phyloP scores from a whole-genome alignment of 92 coral and sea anemone species.

The Zoanthus solanderi region DNA sequence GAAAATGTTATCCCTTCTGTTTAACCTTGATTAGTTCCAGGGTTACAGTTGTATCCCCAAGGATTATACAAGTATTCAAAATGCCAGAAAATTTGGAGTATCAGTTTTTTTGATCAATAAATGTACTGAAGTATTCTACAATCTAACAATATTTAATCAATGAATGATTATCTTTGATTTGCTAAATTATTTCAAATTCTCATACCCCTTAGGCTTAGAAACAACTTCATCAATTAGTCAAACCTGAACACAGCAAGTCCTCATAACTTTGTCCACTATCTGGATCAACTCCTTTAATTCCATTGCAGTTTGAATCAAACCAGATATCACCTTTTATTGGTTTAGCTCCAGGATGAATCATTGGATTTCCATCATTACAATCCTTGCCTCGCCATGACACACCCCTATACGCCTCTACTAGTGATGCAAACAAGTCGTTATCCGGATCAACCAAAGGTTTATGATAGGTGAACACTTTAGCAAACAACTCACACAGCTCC shows the following conservation, averaged over 20 bases:
- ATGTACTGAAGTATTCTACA: no score
- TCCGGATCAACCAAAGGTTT: slow-evolving; percentile 86
- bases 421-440: slow-evolving; percentile 78
- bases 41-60: no score
- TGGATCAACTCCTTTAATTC: slow-evolving; percentile 78
- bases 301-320: slow-evolving; percentile 94
- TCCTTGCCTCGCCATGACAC: slow-evolving; percentile 93
- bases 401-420: slow-evolving; percentile 77
- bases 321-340: slow-evolving; percentile 71
- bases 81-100: no score
- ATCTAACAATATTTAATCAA: no score
- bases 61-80: no score
- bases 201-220: no score
- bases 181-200: no score
- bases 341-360: slow-evolving; percentile 83
- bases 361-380: slow-evolving; percentile 72
- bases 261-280: slow-evolving; percentile 75
- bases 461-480: slow-evolving; percentile 71
- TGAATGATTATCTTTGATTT: no score
- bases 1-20: no score
- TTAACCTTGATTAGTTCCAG: no score
- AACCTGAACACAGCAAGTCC: slow-evolving; percentile 84
- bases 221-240: background rate
- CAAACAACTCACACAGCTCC: slow-evolving; percentile 68
- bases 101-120: no score